A percentile compares a stretch with the other conserved stretches of the same genome.
Evolutionary conservation across 2,113 vertebrate species (phyloP).

Genomic region (Martes martes): DNA sequence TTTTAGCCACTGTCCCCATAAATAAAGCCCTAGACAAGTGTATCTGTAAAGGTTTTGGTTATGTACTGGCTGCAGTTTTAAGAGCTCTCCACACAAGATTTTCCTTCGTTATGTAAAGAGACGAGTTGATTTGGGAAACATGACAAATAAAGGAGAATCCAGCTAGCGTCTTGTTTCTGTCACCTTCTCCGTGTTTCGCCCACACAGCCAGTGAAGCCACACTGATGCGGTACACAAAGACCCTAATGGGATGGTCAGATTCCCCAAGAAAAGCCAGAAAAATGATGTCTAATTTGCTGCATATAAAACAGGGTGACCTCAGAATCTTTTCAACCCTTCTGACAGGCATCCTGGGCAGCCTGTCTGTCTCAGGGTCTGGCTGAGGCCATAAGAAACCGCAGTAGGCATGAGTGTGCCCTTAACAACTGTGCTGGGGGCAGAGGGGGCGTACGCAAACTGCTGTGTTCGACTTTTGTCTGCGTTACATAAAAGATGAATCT

Average conservation of each 20-base stretch:
- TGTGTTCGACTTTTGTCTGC: not conserved
- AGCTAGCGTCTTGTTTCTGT: not conserved
- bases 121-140: not conserved
- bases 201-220: not conserved
- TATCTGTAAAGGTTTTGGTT: not conserved
- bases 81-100: not conserved
- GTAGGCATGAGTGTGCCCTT: not conserved
- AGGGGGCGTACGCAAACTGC: not conserved
- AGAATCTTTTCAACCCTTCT: not conserved
- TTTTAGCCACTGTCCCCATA: constrained; percentile 74
- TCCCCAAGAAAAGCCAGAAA: not conserved
- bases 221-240: rapidly evolving
- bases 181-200: not conserved
- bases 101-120: not conserved
- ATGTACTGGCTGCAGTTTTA: not conserved
- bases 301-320: not conserved
- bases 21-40: constrained; percentile 88
- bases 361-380: not conserved
- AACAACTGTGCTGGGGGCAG: not conserved
- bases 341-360: too few species aligned
- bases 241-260: rapidly evolving
- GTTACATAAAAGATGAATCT: not conserved
- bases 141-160: not conserved
- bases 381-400: not conserved
- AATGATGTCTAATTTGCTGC: not conserved